Base-by-base conservation (phyloP, 2,113 vertebrate species). In the Willisornis vidua region DNA sequence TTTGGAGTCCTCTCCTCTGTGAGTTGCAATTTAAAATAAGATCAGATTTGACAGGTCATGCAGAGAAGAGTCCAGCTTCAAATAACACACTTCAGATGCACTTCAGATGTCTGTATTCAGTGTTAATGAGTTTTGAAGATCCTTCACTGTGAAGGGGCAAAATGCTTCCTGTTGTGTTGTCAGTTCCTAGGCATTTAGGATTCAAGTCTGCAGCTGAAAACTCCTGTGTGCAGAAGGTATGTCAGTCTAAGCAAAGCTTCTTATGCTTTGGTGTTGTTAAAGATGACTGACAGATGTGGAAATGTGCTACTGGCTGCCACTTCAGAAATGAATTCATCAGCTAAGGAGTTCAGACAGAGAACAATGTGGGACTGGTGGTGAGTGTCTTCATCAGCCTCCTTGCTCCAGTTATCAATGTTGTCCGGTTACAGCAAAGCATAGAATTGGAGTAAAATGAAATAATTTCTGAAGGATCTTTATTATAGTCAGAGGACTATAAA, bases 71-170 rank as follows among this genome's bases (percentile, higher is more conserved):
- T 96, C 96, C 93, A 77, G 82, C 95, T 96, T 91, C 85, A 95
- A 90, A 83, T 93, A 95, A 74, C 3, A 0, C 57, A 87, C 88
- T 96, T 96, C 73, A 94, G 87, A 94, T 89, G 88, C 70, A 81
- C 93, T 96, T 97, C 87, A 96, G 81, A 94, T 95, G 89, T 89
- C 94, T 94, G 78, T 70, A 83, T 95, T 95, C 81, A 51, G 78
- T 81, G 90, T 86, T 97, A 96, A 96, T 96, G 87, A 96, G 85
- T 94, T 94, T 79, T 94, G 94, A 94, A 97, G 94, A 87, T 89
- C 54, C 85, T 95, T 95, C 90, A 83, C 51, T 83, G 82, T 83
- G 59, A 93, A 94, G 87, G 93, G 19, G 52, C 82, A 55, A 85
- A 93, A 94, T 63, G 75, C 76, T 93, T 95, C 95, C 79, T 90